Conservation (phyloP, 2,888 invertebrate species). For the Cordilura impudica region DNA sequence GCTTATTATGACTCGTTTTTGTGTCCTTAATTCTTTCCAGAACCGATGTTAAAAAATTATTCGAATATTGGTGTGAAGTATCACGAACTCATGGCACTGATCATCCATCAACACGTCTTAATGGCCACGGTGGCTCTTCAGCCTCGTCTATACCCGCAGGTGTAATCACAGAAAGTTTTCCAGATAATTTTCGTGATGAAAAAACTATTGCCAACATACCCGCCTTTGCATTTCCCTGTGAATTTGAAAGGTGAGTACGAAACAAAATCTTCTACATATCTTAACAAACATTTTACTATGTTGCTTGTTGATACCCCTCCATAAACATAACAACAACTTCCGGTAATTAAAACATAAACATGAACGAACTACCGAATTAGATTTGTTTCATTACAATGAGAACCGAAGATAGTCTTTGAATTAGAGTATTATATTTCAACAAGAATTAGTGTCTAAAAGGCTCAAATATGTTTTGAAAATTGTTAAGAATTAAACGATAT, state of each 20-base stretch:
- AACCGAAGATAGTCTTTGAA: too few species aligned
- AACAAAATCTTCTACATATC: background rate
- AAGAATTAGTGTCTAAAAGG: too few species aligned
- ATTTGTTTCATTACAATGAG: too few species aligned
- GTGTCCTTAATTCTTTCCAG: constrained; percentile 64
- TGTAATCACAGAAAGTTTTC: constrained; percentile 89
- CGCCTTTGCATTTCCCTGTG: constrained; percentile 94
- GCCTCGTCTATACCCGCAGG: constrained; percentile 68
- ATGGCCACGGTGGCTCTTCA: constrained; percentile 63
- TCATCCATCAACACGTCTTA: constrained; percentile 54
- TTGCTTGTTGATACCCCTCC: constrained; percentile 25
- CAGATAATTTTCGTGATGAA: constrained; percentile 89
- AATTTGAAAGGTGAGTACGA: constrained; percentile 85
- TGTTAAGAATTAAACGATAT: too few species aligned
- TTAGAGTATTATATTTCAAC: too few species aligned
- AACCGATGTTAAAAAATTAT: constrained; percentile 77
- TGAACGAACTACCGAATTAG: constrained; percentile 10
- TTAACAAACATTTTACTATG: background rate
- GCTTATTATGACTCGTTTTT: background rate
- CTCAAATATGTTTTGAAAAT: too few species aligned
- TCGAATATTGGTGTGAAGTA: constrained; percentile 78
- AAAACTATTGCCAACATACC: constrained; percentile 92
- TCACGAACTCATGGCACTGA: constrained; percentile 67
- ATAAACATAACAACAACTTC: constrained; percentile 54
- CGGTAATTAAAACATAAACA: constrained; percentile 48